A percentile compares a stretch with the other conserved stretches of the same genome.
Conservation (phyloP, 2,797 vertebrate species). For the Stomatorhinus walkeri region DNA sequence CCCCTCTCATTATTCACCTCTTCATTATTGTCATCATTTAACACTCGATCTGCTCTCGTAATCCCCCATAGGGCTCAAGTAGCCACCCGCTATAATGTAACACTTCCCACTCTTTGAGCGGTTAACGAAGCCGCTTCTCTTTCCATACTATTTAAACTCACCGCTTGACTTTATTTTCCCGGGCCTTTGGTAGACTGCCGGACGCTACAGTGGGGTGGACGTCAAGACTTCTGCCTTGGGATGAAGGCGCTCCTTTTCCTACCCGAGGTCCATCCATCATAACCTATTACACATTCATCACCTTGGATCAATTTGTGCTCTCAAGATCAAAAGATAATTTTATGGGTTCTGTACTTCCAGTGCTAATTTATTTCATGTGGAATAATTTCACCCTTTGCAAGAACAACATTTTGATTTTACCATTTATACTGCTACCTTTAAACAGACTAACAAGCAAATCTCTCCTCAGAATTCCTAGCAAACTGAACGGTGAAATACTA, state of each 20-base stretch:
- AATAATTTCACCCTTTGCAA: constrained; percentile 30
- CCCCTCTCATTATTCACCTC: constrained; percentile 46
- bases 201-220: constrained; percentile 40
- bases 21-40: constrained; percentile 51
- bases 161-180: constrained; percentile 48
- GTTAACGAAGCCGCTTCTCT: constrained; percentile 42
- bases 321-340: constrained; percentile 78
- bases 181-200: constrained; percentile 35
- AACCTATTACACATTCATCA: constrained; percentile 88
- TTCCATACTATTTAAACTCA: constrained; percentile 48
- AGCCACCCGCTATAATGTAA: constrained; percentile 30
- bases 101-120: constrained; percentile 40
- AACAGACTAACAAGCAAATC: neutral
- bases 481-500: neutral
- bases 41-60: constrained; percentile 46
- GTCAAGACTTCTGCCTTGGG: constrained; percentile 49
- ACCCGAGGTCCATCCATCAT: constrained; percentile 79
- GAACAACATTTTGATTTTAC: constrained; percentile 25
- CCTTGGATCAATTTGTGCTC: constrained; percentile 95
- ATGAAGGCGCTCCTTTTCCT: constrained; percentile 61
- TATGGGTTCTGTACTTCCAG: constrained; percentile 65
- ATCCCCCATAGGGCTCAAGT: constrained; percentile 23
- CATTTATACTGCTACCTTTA: neutral
- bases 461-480: neutral
- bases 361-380: constrained; percentile 79